Conservation (phyloP, 2,888 invertebrate genomes). For the Drosophila mimetica region DNA sequence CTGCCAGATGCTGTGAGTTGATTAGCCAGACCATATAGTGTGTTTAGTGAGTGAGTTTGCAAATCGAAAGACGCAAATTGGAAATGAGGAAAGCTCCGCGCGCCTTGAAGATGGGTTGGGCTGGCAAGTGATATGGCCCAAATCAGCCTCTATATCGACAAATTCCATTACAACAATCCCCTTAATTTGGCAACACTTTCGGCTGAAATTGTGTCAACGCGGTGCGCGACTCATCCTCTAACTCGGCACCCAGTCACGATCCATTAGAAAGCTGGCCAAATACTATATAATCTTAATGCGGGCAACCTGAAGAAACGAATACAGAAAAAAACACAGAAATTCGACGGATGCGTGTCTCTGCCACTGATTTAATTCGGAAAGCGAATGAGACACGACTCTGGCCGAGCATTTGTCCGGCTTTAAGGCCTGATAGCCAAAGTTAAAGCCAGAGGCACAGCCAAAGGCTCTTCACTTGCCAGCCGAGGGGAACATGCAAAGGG, state of each 20-base stretch:
- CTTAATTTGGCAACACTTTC: conserved; percentile 39
- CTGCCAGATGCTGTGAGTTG: conserved; percentile 71
- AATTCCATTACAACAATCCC: conserved; percentile 11
- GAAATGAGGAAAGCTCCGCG: conserved; percentile 24
- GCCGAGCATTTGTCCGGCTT: conserved; percentile 39
- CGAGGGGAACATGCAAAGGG: conserved; percentile 74
- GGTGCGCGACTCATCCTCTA: conserved; percentile 60
- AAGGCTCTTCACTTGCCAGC: conserved; percentile 65
- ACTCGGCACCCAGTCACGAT: conserved; percentile 67
- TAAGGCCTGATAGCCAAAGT: conserved; percentile 17
- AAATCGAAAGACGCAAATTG: conserved; percentile 30
- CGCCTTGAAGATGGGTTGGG: conserved; percentile 21
- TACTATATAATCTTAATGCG: conserved; percentile 55
- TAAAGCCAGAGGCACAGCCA: background rate
- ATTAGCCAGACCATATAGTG: conserved; percentile 62
- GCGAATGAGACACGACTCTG: conserved; percentile 66
- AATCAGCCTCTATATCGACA: conserved; percentile 12
- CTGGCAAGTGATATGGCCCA: conserved; percentile 14
- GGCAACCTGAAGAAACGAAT: conserved; percentile 53
- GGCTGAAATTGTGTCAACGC: conserved; percentile 64
- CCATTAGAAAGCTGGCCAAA: conserved; percentile 70
- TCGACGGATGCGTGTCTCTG: conserved; percentile 54
- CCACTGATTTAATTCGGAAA: conserved; percentile 55
- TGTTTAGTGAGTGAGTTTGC: conserved; percentile 56
- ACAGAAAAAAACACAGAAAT: conserved; percentile 5